Conservation (phyloP, 1,140 invertebrate species). For the Plectrocnemia conspersa region DNA sequence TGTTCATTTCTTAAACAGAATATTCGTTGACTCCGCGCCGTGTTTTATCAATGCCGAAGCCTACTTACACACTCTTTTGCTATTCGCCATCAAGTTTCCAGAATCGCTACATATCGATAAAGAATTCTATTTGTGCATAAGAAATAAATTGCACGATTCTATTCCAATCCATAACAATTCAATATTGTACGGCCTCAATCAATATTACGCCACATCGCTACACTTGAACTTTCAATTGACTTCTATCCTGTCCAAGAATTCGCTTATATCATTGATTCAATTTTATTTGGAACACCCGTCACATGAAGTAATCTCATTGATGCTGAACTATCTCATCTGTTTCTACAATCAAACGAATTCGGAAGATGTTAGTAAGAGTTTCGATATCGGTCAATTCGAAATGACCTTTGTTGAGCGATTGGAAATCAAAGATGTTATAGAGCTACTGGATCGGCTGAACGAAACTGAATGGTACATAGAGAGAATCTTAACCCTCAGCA, state of each 20-base stretch:
- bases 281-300: slow-evolving; percentile 11
- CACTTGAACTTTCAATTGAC: slow-evolving; percentile 23
- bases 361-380: slow-evolving; percentile 34
- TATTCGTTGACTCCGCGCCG: slow-evolving; percentile 8
- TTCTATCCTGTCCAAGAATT: slow-evolving; percentile 1
- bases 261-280: slow-evolving; percentile 5
- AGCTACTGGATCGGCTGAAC: too few relatives aligned
- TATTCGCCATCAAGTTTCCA: slow-evolving; percentile 20
- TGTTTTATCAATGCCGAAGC: slow-evolving; percentile 31
- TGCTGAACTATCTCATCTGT: slow-evolving; percentile 37
- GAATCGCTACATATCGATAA: neutral
- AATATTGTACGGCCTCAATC: too few relatives aligned
- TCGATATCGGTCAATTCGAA: slow-evolving; percentile 24
- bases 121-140: too few relatives aligned
- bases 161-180: slow-evolving; percentile 2
- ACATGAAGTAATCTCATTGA: slow-evolving; percentile 15
- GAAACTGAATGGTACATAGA: too few relatives aligned
- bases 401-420: slow-evolving; percentile 27
- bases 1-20: slow-evolving; percentile 19
- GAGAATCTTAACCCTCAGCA: too few relatives aligned
- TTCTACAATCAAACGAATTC: slow-evolving; percentile 35
- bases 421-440: too few relatives aligned
- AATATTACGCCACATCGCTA: slow-evolving; percentile 14
- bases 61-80: slow-evolving; percentile 20
- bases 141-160: too few relatives aligned